A percentile compares a stretch with the other conserved stretches of the same genome.
These are phyloP conservation scores for Bufo gargarizans DNA, from an alignment of 2,113 vertebrate species.

Conservation along the genomic window DNA sequence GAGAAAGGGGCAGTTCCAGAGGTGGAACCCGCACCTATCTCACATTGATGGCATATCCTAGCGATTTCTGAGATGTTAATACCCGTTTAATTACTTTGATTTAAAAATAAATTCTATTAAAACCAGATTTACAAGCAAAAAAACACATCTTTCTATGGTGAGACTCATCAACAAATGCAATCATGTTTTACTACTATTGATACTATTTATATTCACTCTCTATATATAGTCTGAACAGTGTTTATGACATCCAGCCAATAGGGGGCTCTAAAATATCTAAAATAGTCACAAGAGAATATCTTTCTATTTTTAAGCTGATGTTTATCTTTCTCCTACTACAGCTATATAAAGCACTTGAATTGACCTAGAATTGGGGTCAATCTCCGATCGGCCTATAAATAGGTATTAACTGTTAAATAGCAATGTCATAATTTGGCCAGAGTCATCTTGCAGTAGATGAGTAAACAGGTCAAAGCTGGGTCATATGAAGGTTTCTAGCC, in stretches of 20 bases:
- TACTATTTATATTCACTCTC: conserved; percentile 10
- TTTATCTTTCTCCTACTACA: conserved; percentile 51
- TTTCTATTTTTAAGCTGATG: conserved; percentile 54
- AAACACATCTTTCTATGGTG: too few relatives aligned
- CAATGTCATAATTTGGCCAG: conserved; percentile 46
- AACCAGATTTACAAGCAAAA: too few relatives aligned
- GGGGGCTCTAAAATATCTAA: conserved; percentile 18
- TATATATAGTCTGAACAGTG: conserved; percentile 16
- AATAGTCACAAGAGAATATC: conserved; percentile 31
- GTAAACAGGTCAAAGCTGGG: conserved; percentile 46
- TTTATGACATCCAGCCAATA: conserved; percentile 32
- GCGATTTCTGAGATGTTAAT: too few relatives aligned
- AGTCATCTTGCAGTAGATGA: conserved; percentile 36
- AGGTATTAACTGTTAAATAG: conserved; percentile 36
- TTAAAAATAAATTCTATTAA: too few relatives aligned
- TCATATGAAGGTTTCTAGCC: conserved; percentile 43
- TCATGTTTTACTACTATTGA: neutral
- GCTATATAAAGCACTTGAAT: conserved; percentile 43
- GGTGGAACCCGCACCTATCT: too few relatives aligned
- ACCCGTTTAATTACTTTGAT: too few relatives aligned
- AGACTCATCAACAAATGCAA: neutral
- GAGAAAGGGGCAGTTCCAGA: too few relatives aligned
- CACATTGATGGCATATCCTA: too few relatives aligned
- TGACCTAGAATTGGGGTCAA: conserved; percentile 26
- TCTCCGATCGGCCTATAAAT: conserved; percentile 36